These are phyloP conservation scores for Stomatorhinus ivindoensis DNA, from an alignment of 2,113 vertebrate genomes.

Conservation along the genomic window DNA sequence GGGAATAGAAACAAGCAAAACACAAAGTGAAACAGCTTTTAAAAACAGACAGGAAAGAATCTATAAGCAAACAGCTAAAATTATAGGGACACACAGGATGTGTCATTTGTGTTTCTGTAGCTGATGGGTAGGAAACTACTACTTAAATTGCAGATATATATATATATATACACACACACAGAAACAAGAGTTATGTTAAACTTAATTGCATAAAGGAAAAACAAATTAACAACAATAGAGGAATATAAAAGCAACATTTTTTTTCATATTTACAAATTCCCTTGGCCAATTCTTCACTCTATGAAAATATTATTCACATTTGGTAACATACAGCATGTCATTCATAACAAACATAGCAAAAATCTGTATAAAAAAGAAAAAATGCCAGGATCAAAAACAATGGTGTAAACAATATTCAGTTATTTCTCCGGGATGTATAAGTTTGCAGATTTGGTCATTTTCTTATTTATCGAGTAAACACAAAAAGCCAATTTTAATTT, in stretches of 20 bases:
- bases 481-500: neutral
- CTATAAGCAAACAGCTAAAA: slow-evolving; percentile 50
- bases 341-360: slow-evolving; percentile 38
- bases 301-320: slow-evolving; percentile 98
- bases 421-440: slow-evolving; percentile 21
- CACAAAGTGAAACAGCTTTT: neutral
- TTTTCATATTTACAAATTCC: slow-evolving; percentile 88
- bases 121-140: slow-evolving; percentile 64
- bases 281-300: slow-evolving; percentile 79
- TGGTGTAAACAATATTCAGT: slow-evolving; percentile 58
- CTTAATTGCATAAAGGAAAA: slow-evolving; percentile 55
- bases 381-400: slow-evolving; percentile 43
- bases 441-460: neutral
- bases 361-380: slow-evolving; percentile 38
- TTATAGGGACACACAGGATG: slow-evolving; percentile 66
- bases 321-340: slow-evolving; percentile 73
- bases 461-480: neutral
- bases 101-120: slow-evolving; percentile 38
- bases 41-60: neutral
- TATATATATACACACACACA: too few species aligned
- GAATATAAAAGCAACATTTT: slow-evolving; percentile 39
- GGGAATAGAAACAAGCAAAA: slow-evolving; percentile 7
- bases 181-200: slow-evolving; percentile 67
- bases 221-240: slow-evolving; percentile 43
- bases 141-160: slow-evolving; percentile 83